Base-by-base conservation (phyloP, 2,888 invertebrate genomes). In the Lithophane semibrunnea region DNA sequence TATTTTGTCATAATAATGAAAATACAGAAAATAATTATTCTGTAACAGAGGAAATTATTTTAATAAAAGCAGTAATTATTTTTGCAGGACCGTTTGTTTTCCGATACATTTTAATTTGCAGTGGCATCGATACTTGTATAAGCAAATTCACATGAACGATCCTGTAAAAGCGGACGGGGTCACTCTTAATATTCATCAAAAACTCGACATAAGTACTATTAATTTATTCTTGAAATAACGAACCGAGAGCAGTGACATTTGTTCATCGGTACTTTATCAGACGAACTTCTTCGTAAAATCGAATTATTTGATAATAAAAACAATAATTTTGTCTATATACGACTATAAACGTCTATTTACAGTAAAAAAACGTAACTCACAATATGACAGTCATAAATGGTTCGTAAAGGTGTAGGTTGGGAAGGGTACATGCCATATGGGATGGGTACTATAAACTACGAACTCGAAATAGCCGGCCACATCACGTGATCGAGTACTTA, bases 341-440 rank as follows among this genome's bases (percentile, higher is more conserved):
- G 79, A 77, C 76, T 83, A 87, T 91, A 89, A 91, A 91, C 83
- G 83, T 83, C 82, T 85, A 86, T 90, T 88, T 84, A 79, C 74
- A 73, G 67, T 24, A 37, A 77, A 84, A 88, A 87, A 85, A 80
- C 82, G 87, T 91, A 88, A 90, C 88, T 91, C 90, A 86, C 82
- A 86, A 86, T 86, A 90, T 86, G 88, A 87, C 86, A 83, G 86
- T 84, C 88, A 89, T 92, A 92, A 91, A 92, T 90, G 87, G 81
- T 87, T 86, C 87, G 77, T 90, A 89, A 90, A 88, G 86, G 83
- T 91, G 82, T 86, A 79, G 37, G 21, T 66, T 61, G 18, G 52
- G 16, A 61, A 24, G 47, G 18, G n/a, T 29, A 58, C 18, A 24
- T 21, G 16, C n/a, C 24, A 13, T 29, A 66, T 42, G 73, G 72